Evolutionary conservation across 2,888 invertebrate genomes (phyloP), one percentile per base, ranked within the genome.

Genomic region (Aleiodes alternator): DNA sequence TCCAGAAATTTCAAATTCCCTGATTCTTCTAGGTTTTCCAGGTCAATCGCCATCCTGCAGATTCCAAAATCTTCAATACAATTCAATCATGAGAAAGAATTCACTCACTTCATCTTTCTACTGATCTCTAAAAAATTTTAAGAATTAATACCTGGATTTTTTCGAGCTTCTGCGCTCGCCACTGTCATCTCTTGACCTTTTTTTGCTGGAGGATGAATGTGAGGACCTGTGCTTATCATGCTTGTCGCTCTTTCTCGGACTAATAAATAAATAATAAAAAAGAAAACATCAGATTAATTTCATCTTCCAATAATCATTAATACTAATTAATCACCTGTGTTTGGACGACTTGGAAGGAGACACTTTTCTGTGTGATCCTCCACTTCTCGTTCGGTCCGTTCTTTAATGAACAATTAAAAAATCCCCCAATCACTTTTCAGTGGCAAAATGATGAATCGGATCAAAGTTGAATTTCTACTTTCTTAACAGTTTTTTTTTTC

Each of bases 111-210:
- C 23, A 57, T 57, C 0, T 23, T 23, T 31, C 7, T 23, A 7
- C 12, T 31, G 3, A 11, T 8, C 16, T 11, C 23, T 23, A 23
- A 23, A 23, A 23, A 23, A 23, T 23, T 1, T 23, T 50, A 66
- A 12, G 9, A n/a, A 34, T 73, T 77, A 78, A 89, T 85, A 94
- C 92, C 91, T 95, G 43, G 94, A 92, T 90, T 92, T 95, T 89
- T 96, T 96, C 70, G 94, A 91, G 78, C 93, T 92, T 75, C 90
- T 91, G 76, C 92, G 91, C 80, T 91, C 91, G 82, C 90, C 90
- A 59, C 95, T 95, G 81, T 94, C 95, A 76, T 96, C 96, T 31
- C 96, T 92, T 53, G 94, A 92, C 57, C 96, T 93, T 89, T 96
- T 96, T 84, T 92, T 93, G 83, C 92, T 91, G 80, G 88, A 90